phyloP scores from a whole-genome alignment of 2,113 vertebrate genomes.

The Dunckerocampus dactyliophorus region DNA sequence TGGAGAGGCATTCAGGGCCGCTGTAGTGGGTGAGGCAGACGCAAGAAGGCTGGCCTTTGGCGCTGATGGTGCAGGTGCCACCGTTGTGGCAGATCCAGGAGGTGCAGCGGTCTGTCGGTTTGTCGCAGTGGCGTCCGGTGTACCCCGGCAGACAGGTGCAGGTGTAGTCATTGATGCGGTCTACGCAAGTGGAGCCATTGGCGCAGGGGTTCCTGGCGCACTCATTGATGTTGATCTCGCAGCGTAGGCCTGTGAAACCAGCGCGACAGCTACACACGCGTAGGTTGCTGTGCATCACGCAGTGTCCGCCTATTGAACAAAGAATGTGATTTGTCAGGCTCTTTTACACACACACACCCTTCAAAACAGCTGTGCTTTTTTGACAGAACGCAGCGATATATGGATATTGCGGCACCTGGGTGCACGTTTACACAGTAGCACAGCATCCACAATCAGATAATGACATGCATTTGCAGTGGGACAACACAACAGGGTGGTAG shows the following conservation, averaged over 20 bases:
- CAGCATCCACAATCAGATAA: too few relatives aligned
- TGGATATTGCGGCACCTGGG: too few relatives aligned
- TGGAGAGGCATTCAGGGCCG: constrained; percentile 83
- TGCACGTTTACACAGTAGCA: too few relatives aligned
- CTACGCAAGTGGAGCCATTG: constrained; percentile 89
- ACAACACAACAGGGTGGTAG: too few relatives aligned
- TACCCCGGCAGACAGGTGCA: constrained; percentile 88
- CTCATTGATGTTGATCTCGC: constrained; percentile 84
- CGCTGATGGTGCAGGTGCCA: constrained; percentile 83
- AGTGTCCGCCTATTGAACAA: constrained; percentile 80
- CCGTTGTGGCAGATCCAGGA: constrained; percentile 88
- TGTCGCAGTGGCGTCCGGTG: constrained; percentile 87
- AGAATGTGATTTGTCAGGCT: background rate
- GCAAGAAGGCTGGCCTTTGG: constrained; percentile 64
- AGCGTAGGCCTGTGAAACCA: constrained; percentile 87
- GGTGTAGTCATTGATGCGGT: constrained; percentile 83
- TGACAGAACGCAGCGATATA: too few relatives aligned
- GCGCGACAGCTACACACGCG: constrained; percentile 86
- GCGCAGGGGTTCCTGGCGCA: constrained; percentile 86
- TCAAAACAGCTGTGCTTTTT: background rate
- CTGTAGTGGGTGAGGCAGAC: constrained; percentile 80
- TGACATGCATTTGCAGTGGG: too few relatives aligned
- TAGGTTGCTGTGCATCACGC: constrained; percentile 78
- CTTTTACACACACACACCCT: background rate
- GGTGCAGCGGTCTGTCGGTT: constrained; percentile 80